These are phyloP conservation scores for Apamea sordens DNA, from an alignment of 2,888 invertebrate species.

Conservation along the genomic window DNA sequence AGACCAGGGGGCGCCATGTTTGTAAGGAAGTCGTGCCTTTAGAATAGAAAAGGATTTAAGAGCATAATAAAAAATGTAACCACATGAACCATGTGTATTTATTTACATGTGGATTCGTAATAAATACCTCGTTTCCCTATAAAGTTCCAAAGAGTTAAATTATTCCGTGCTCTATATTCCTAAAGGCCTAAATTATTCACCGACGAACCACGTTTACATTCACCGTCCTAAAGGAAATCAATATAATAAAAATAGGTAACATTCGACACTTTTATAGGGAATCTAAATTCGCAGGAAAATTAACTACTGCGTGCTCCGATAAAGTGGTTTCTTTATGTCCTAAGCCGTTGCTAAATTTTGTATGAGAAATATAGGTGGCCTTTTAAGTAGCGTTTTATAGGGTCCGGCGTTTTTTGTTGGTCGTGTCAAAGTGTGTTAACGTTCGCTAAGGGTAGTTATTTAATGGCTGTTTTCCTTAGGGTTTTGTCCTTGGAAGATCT, in stretches of 20 bases:
- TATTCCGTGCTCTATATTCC: background rate
- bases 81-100: too few species aligned
- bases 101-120: background rate
- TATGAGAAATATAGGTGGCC: conserved; percentile 42
- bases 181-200: conserved; percentile 33
- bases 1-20: too few species aligned
- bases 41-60: background rate
- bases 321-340: conserved; percentile 54
- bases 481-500: conserved; percentile 4
- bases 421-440: conserved; percentile 39
- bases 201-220: background rate
- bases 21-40: background rate
- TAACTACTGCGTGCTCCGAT: conserved; percentile 44
- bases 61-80: background rate
- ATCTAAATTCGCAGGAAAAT: conserved; percentile 55
- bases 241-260: conserved; percentile 53
- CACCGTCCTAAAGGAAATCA: conserved; percentile 16
- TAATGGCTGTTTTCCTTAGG: conserved; percentile 21
- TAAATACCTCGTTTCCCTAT: background rate
- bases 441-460: conserved; percentile 7
- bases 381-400: conserved; percentile 50
- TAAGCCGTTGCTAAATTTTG: conserved; percentile 48
- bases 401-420: conserved; percentile 36
- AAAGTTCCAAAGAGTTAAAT: background rate
- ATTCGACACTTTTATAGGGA: conserved; percentile 44